A percentile compares a stretch with the other conserved stretches of the same genome.
phyloP scores from a whole-genome alignment of 2,888 invertebrate species.

The Cheilosia grossa region DNA sequence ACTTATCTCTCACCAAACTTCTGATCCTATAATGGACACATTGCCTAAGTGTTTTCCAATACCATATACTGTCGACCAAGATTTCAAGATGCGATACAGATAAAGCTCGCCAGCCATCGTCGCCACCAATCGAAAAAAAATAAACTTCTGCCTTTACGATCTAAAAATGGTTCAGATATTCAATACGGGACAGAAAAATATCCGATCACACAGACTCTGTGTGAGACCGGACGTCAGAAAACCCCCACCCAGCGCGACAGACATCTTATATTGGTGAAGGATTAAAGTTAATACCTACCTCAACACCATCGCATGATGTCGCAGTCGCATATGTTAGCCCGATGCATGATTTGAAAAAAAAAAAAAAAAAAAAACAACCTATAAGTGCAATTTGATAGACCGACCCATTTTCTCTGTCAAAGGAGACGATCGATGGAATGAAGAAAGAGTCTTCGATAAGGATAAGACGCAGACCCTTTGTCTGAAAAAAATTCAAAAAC shows the following conservation, averaged over 20 bases:
- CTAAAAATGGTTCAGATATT: slow-evolving; percentile 61
- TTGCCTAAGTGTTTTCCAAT: slow-evolving; percentile 37
- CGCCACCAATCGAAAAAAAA: slow-evolving; percentile 24
- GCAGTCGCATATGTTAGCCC: slow-evolving; percentile 48
- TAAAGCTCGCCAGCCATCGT: slow-evolving; percentile 58
- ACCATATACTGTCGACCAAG: slow-evolving; percentile 35
- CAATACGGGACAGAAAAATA: slow-evolving; percentile 32
- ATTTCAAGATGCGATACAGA: slow-evolving; percentile 56
- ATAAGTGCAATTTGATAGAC: slow-evolving; percentile 73
- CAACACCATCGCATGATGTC: slow-evolving; percentile 56
- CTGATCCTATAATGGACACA: slow-evolving; percentile 59
- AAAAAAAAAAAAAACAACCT: slow-evolving; percentile 14
- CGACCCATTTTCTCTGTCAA: slow-evolving; percentile 69
- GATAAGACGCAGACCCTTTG: slow-evolving; percentile 72
- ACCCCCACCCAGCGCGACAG: slow-evolving; percentile 65
- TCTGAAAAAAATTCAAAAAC: slow-evolving; percentile 42
- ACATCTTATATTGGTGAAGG: slow-evolving; percentile 69
- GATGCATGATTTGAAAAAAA: not conserved
- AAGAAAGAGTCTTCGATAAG: slow-evolving; percentile 66
- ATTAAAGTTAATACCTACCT: slow-evolving; percentile 74
- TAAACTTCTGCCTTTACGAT: slow-evolving; percentile 22
- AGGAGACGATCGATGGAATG: slow-evolving; percentile 68
- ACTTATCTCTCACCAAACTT: not conserved
- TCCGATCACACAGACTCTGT: slow-evolving; percentile 15
- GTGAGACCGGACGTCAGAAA: slow-evolving; percentile 39